Base-by-base conservation (phyloP, 2,113 vertebrate species). In the Mobula birostris region DNA sequence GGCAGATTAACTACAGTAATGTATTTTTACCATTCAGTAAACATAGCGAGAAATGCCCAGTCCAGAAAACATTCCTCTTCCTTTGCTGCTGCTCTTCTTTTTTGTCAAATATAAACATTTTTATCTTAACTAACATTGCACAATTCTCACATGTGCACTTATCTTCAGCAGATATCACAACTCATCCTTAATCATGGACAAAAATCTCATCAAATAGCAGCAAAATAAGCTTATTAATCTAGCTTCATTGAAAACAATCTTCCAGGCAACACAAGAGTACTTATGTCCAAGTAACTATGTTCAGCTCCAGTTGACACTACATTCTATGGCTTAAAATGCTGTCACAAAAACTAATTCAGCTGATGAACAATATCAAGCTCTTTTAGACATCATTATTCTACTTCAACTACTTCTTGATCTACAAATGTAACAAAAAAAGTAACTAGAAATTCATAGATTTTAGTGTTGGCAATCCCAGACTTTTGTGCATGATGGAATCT, bases 151-250 rank as follows among this genome's bases (percentile, higher is more conserved):
- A 70, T 72, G 32, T 92, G 91, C 29, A 93, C 56, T 93, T 74
- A 74, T 27, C 91, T 93, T 93, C 91, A 93, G 21, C 27, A 74
- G 70, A 68, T 70, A 93, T 48, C 61, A 74, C 32, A 76, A 93
- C 36, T 70, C 24, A 56, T 93, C 68, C 91, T 93, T 74, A 93
- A 93, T 93, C 91, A 93, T 56, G 70, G 70, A 93, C 21, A 93
- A 56, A 76, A 93, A 93, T 93, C 91, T 93, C 91, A 93, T 93
- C 91, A 93, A 93, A 74, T 40, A 27, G 91, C 91, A 48, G 40
- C 68, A 93, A 93, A 93, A 74, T 93, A 93, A 93, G 91, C 91
- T 93, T 93, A 93, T 76, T 92, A 92, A 92, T 92, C 90, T 92
- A 72, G 66, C 40, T 93, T 56, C 70, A 56, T 93, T 56, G 91